Conservation (phyloP, 2,113 vertebrate species). For the Myrmecobius fasciatus region DNA sequence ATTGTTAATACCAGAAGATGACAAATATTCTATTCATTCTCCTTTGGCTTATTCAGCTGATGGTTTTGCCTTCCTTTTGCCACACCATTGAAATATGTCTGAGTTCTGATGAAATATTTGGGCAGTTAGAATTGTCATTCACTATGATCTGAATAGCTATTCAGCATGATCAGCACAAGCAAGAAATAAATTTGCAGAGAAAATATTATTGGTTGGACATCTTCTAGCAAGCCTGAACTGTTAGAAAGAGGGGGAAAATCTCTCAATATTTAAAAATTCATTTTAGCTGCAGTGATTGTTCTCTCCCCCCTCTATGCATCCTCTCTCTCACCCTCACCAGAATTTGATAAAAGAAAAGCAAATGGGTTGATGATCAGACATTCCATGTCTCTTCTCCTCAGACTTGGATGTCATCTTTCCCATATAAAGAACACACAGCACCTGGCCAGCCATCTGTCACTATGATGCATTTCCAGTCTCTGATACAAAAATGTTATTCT, state of each 20-base stretch:
- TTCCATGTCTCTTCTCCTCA: too few species aligned
- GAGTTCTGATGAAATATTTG: not conserved
- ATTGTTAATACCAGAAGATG: not conserved
- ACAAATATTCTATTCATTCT: too few species aligned
- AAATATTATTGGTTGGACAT: not conserved
- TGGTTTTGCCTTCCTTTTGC: not conserved
- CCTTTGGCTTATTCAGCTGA: not conserved
- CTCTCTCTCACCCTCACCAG: fast-evolving
- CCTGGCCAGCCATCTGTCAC: not conserved
- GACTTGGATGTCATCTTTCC: not conserved
- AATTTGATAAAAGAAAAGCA: not conserved
- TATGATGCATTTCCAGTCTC: not conserved
- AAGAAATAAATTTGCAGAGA: not conserved
- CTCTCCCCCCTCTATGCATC: not conserved
- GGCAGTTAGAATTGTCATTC: not conserved
- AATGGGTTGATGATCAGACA: not conserved
- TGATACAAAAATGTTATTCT: not conserved
- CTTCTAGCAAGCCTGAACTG: not conserved
- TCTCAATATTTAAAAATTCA: not conserved
- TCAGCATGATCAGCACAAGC: not conserved
- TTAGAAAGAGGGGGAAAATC: not conserved
- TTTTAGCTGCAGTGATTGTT: not conserved
- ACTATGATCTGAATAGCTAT: conserved; percentile 15
- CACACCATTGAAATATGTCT: not conserved
- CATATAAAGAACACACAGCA: not conserved